Percentiles rank a stretch among this genome's conserved stretches.
Evolutionary conservation across 2,797 vertebrate species (phyloP).

Genomic region (Gymnodraco acuticeps): DNA sequence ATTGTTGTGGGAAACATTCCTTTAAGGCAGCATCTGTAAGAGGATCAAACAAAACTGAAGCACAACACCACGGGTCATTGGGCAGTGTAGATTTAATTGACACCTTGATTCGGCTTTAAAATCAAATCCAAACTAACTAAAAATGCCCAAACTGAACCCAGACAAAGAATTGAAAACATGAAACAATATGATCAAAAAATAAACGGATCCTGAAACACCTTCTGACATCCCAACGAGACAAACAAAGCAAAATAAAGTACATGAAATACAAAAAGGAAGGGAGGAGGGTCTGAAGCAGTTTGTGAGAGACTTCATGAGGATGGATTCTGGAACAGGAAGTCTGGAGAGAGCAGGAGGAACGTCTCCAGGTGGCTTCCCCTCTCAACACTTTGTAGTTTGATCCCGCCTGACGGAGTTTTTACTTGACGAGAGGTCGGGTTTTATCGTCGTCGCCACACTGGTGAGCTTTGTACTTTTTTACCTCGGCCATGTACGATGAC

Average conservation of each 20-base stretch:
- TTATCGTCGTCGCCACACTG: conserved; percentile 98
- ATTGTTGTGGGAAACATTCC: too few species aligned
- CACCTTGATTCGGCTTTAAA: conserved; percentile 50
- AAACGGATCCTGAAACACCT: conserved; percentile 36
- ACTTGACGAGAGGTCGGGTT: conserved; percentile 96
- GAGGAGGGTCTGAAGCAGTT: conserved; percentile 39
- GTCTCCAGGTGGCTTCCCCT: conserved; percentile 38
- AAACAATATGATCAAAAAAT: conserved; percentile 15
- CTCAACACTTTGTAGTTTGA: conserved; percentile 19
- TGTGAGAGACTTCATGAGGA: conserved; percentile 35
- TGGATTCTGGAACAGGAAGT: conserved; percentile 63
- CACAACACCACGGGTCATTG: conserved; percentile 37
- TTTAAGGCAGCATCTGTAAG: neutral
- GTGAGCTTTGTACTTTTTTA: conserved; percentile 98
- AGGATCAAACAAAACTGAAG: conserved; percentile 17
- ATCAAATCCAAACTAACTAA: conserved; percentile 45
- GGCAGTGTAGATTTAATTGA: conserved; percentile 72
- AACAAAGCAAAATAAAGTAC: conserved; percentile 48
- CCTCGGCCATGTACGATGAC: conserved; percentile 98
- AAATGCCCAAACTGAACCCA: conserved; percentile 44
- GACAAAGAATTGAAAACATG: conserved; percentile 44
- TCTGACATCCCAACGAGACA: conserved; percentile 33
- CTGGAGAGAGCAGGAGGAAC: conserved; percentile 53
- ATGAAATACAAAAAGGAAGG: conserved; percentile 34
- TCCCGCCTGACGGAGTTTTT: conserved; percentile 56